A percentile compares a stretch with the other conserved stretches of the same genome.
These are phyloP conservation scores for Chelon auratus DNA, from an alignment of 2,797 vertebrate species.

Conservation along the genomic window DNA sequence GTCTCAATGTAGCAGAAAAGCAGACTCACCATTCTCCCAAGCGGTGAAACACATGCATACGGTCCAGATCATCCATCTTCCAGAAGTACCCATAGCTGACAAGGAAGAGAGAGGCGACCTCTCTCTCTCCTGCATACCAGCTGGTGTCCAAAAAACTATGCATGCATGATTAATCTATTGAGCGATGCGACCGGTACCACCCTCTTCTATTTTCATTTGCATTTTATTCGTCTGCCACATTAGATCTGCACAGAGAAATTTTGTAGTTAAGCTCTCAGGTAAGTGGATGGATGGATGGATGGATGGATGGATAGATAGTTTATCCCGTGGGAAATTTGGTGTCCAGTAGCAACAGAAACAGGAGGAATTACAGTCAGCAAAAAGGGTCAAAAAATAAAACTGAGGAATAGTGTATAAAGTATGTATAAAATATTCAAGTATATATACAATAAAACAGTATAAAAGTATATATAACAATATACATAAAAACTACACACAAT, in stretches of 20 bases:
- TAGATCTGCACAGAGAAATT: neutral
- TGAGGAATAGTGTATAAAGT: no score
- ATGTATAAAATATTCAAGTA: no score
- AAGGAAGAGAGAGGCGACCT: slow-evolving; percentile 38
- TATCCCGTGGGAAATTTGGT: no score
- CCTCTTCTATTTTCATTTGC: slow-evolving; percentile 24
- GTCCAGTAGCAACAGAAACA: no score
- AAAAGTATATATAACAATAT: no score
- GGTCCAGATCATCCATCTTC: slow-evolving; percentile 68
- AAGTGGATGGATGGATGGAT: no score
- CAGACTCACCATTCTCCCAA: slow-evolving; percentile 70
- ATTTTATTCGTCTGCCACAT: slow-evolving; percentile 8
- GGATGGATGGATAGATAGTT: no score
- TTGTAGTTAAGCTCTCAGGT: slow-evolving; percentile 4
- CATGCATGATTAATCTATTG: slow-evolving; percentile 79
- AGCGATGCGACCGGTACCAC: slow-evolving; percentile 49
- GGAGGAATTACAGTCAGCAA: no score
- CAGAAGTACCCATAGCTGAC: slow-evolving; percentile 68
- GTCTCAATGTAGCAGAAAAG: neutral
- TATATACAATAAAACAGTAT: no score
- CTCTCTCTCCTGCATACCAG: slow-evolving; percentile 39
- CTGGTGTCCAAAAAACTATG: slow-evolving; percentile 58
- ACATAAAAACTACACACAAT: no score
- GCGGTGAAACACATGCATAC: slow-evolving; percentile 52
- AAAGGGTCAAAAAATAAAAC: no score